Base-by-base conservation (phyloP, 2,113 vertebrate species). In the Festucalex cinctus region DNA sequence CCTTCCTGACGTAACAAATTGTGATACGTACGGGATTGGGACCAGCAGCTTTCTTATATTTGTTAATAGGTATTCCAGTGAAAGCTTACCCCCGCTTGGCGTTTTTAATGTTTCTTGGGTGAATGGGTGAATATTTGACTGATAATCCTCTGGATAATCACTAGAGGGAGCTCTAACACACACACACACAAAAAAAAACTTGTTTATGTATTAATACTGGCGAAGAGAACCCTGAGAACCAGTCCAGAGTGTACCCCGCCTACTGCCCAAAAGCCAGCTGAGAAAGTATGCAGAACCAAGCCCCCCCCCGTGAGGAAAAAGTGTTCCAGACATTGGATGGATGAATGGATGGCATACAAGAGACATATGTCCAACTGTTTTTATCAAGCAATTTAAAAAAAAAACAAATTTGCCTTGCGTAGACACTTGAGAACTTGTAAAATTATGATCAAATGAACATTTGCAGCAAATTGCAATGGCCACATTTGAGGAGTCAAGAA, bases 151-250 rank as follows among this genome's bases (percentile, higher is more conserved):
- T 1, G 2, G 0, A 1, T 12, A 2, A 36, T 44, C 84, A 68
- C 7, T 1, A 86, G 86, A 77, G 71, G 84, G 81, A 0, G 65
- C 76, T 66, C 19, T 72, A 44, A 28, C 51, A 46, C 56, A n/a
- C n/a, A n/a, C n/a, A n/a, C n/a, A n/a, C n/a, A n/a, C 24, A 70
- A 10, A 3, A 37, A 63, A 70, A 10, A 3, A 37, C 61, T 56
- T 53, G 9, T n/a, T 49, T 49, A 19, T 49, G 6, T 24, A 12
- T 24, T 24, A 24, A 3, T 53, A 3, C 49, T 24, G 22, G 12
- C 13, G 20, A 9, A 17, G 48, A 48, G 4, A 48, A 16, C 9
- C 37, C 1, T 10, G 3, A 8, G 2, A 7, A 10, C 37, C 9
- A 8, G 4, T 10, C 0, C 37, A 10, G 7, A 39, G 41, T 12